Conservation (phyloP, 2,888 invertebrate genomes). For the Cryptocephalus primarius region DNA sequence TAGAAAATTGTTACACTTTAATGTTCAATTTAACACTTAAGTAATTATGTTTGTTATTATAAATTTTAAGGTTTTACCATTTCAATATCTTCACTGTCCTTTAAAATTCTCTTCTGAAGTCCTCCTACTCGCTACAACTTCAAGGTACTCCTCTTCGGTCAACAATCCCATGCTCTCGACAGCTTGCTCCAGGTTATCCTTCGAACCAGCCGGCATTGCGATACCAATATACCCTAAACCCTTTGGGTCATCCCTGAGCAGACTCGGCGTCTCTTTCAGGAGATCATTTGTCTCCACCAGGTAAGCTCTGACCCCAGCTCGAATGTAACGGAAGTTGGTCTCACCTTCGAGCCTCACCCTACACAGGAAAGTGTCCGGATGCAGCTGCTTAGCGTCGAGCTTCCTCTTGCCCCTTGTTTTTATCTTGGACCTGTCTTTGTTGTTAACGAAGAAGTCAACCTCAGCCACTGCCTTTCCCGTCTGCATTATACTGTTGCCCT, state of each 20-base stretch:
- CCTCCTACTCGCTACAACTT: constrained; percentile 4
- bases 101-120: not conserved
- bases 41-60: no score
- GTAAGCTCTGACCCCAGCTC: constrained; percentile 14
- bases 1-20: no score
- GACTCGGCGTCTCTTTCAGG: constrained; percentile 15
- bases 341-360: constrained; percentile 17
- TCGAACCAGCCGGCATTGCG: constrained; percentile 12
- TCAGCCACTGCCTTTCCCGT: constrained; percentile 12
- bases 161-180: constrained; percentile 11
- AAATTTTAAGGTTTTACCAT: no score
- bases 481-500: constrained; percentile 16
- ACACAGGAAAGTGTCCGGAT: constrained; percentile 17
- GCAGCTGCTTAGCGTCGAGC: constrained; percentile 11
- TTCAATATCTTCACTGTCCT: no score
- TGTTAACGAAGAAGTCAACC: constrained; percentile 17
- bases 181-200: constrained; percentile 6
- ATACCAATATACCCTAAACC: constrained; percentile 18
- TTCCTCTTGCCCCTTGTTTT: constrained; percentile 16
- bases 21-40: no score
- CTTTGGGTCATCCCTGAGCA: constrained; percentile 16
- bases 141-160: constrained; percentile 14
- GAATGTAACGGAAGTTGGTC: constrained; percentile 13
- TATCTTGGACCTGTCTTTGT: constrained; percentile 13
- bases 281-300: constrained; percentile 19